Evolutionary conservation across 2,797 vertebrate species (phyloP).

Genomic region (Manis javanica): DNA sequence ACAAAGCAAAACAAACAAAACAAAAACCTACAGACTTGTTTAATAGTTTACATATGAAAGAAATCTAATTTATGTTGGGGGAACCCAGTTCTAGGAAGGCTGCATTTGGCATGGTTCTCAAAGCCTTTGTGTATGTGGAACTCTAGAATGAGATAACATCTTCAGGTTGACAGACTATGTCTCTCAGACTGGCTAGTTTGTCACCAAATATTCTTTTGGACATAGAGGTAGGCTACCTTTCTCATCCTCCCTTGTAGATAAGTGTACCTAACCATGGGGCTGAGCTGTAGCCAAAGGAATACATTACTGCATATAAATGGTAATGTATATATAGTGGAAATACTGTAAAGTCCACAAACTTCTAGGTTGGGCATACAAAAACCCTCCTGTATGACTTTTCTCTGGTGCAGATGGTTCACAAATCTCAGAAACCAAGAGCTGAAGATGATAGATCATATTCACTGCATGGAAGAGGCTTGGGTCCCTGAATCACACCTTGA

Average conservation of each 20-base stretch:
- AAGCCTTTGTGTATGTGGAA: neutral
- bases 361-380: neutral
- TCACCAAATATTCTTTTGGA: neutral
- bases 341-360: neutral
- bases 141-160: neutral
- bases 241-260: neutral
- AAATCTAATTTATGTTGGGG: neutral
- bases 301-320: neutral
- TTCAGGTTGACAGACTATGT: neutral
- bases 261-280: neutral
- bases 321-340: neutral
- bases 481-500: constrained; percentile 6
- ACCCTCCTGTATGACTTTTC: neutral
- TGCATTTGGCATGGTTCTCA: neutral
- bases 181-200: neutral
- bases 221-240: neutral
- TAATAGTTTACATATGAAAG: neutral
- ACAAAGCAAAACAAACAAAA: neutral
- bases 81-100: neutral
- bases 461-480: neutral
- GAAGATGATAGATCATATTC: neutral
- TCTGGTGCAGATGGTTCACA: neutral
- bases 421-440: neutral
- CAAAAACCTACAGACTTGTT: neutral
- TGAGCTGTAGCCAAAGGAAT: neutral